Evolutionary conservation across 2,888 invertebrate genomes (phyloP).

Genomic region (Watsonalla cultraria): DNA sequence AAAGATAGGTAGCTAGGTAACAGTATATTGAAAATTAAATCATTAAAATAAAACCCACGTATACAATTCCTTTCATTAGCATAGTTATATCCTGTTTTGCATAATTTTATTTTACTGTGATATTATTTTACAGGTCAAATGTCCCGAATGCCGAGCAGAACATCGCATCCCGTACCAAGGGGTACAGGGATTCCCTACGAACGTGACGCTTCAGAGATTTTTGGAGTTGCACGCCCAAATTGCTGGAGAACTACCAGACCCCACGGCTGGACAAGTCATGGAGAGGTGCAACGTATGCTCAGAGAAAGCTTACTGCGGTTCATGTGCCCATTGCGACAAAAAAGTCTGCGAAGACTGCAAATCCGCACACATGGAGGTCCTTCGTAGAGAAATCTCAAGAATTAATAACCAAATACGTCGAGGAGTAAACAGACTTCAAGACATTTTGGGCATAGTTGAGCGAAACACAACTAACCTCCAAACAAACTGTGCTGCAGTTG

Average conservation of each 20-base stretch:
- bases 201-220: slow-evolving; percentile 96
- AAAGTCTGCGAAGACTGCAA: slow-evolving; percentile 98
- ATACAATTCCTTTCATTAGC: not conserved
- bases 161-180: slow-evolving; percentile 98
- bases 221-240: slow-evolving; percentile 96
- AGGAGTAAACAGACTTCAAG: slow-evolving; percentile 92
- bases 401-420: slow-evolving; percentile 94
- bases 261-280: slow-evolving; percentile 94
- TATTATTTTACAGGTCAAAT: slow-evolving; percentile 86
- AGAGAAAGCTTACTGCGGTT: slow-evolving; percentile 91
- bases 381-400: slow-evolving; percentile 93
- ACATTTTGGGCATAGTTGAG: slow-evolving; percentile 89
- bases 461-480: slow-evolving; percentile 93
- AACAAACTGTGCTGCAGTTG: slow-evolving; percentile 92
- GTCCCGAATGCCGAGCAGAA: slow-evolving; percentile 98
- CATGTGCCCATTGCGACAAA: slow-evolving; percentile 97
- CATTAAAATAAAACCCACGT: not conserved
- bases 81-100: not conserved
- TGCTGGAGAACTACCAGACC: slow-evolving; percentile 93
- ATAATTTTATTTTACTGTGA: not conserved
- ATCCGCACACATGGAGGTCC: slow-evolving; percentile 96
- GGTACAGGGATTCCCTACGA: slow-evolving; percentile 95
- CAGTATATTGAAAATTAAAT: not conserved
- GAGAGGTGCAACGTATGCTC: slow-evolving; percentile 96
- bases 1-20: not conserved